Percentiles rank a stretch among this genome's conserved stretches.
Evolutionary conservation across 30 jellyfish, hydroid and myxozoan genomes (phyloP).

Genomic region (Mastigias papua): DNA sequence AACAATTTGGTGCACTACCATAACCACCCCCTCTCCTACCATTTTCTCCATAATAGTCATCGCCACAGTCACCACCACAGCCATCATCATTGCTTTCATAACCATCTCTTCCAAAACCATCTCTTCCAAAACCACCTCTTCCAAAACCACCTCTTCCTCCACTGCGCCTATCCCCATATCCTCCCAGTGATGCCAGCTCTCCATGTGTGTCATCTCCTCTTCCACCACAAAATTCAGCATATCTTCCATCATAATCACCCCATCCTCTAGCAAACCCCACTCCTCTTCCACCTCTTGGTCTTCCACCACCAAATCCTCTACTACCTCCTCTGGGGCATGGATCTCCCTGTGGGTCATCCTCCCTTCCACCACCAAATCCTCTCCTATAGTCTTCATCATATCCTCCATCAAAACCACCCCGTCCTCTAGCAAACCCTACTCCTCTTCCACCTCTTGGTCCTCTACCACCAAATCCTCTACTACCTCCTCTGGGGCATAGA

Average conservation of each 20-base stretch:
- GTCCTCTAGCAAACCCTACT: conserved; percentile 67
- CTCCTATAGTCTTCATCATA: conserved; percentile 73
- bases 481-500: conserved; percentile 71
- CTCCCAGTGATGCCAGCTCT: conserved; percentile 12
- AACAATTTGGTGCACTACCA: conserved; percentile 33
- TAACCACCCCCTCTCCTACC: conserved; percentile 59
- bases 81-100: conserved; percentile 52
- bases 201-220: conserved; percentile 45
- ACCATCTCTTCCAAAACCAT: conserved; percentile 37
- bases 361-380: conserved; percentile 68
- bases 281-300: conserved; percentile 78
- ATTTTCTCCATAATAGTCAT: conserved; percentile 41
- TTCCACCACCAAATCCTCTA: conserved; percentile 74
- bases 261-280: conserved; percentile 75
- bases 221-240: conserved; percentile 72
- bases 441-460: conserved; percentile 82
- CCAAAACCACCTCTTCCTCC: conserved; percentile 61
- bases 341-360: conserved; percentile 15
- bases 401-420: conserved; percentile 68
- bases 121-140: conserved; percentile 14
- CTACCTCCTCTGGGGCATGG: background rate
- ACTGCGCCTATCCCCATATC: conserved; percentile 17
- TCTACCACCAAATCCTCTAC: conserved; percentile 59
- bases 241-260: conserved; percentile 63
- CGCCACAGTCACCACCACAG: conserved; percentile 50